These are phyloP conservation scores for Ptychobarbus kaznakovi DNA, from an alignment of 2,797 vertebrate genomes.

Conservation along the genomic window DNA sequence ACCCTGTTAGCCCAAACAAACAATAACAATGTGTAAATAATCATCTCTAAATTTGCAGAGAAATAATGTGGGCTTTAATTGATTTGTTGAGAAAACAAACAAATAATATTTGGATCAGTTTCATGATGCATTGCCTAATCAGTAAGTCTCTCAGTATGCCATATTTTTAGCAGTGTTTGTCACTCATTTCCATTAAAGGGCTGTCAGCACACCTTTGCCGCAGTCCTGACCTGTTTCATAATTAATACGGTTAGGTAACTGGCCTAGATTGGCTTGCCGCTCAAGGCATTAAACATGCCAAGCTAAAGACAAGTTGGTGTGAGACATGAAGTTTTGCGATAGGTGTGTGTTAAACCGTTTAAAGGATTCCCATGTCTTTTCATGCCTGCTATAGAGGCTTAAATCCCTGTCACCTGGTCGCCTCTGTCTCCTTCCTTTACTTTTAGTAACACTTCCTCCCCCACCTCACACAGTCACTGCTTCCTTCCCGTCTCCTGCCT, in stretches of 20 bases:
- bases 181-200: background rate
- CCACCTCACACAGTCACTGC: conserved; percentile 20
- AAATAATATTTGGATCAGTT: background rate
- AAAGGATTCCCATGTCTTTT: background rate
- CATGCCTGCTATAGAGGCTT: background rate
- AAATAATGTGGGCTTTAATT: background rate
- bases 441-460: conserved; percentile 58
- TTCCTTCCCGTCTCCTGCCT: conserved; percentile 56
- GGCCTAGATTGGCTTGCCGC: background rate
- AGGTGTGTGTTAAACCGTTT: background rate
- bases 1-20: background rate
- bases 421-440: conserved; percentile 1
- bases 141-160: background rate
- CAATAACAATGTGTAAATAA: background rate
- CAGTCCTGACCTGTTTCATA: conserved; percentile 32
- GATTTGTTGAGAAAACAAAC: background rate
- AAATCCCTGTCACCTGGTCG: background rate
- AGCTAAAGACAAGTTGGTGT: background rate
- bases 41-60: background rate
- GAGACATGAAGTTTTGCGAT: background rate
- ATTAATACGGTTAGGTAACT: conserved; percentile 24
- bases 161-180: conserved; percentile 14
- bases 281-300: background rate
- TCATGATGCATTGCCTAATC: conserved; percentile 5
- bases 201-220: conserved; percentile 4